phyloP scores from a whole-genome alignment of 2,888 invertebrate genomes.

The Sipha maydis region DNA sequence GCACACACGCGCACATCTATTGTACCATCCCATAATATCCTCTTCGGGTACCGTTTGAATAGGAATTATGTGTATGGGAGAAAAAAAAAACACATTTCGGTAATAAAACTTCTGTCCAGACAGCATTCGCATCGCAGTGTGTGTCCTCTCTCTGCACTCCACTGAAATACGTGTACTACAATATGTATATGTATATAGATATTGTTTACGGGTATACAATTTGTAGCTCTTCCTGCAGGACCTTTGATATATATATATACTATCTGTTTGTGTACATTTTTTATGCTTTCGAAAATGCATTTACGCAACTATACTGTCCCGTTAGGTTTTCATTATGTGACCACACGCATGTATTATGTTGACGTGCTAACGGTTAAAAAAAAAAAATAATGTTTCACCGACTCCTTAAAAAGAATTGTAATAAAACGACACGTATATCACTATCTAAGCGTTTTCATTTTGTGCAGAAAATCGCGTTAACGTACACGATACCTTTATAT shows the following conservation, averaged over 20 bases:
- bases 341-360: not conserved
- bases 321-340: constrained; percentile 1
- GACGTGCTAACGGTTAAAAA: constrained; percentile 17
- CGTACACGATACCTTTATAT: too few species aligned
- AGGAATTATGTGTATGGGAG: not conserved
- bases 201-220: not conserved
- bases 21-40: constrained; percentile 8
- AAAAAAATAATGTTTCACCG: not conserved
- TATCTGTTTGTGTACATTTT: not conserved
- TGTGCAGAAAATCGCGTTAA: too few species aligned
- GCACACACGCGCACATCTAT: not conserved
- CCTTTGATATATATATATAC: not conserved
- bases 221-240: constrained; percentile 11
- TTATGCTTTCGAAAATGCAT: constrained; percentile 24
- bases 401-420: not conserved
- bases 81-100: not conserved
- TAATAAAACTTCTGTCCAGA: constrained; percentile 20
- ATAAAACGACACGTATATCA: not conserved
- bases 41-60: constrained; percentile 48
- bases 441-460: too few species aligned
- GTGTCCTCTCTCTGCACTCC: not conserved
- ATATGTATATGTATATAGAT: not conserved
- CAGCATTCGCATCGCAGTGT: constrained; percentile 27
- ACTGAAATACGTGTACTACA: not conserved
- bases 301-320: constrained; percentile 43